Percentiles rank a stretch among this genome's conserved stretches.
Conservation (phyloP, 2,113 vertebrate genomes). For the Hyperoodon ampullatus region DNA sequence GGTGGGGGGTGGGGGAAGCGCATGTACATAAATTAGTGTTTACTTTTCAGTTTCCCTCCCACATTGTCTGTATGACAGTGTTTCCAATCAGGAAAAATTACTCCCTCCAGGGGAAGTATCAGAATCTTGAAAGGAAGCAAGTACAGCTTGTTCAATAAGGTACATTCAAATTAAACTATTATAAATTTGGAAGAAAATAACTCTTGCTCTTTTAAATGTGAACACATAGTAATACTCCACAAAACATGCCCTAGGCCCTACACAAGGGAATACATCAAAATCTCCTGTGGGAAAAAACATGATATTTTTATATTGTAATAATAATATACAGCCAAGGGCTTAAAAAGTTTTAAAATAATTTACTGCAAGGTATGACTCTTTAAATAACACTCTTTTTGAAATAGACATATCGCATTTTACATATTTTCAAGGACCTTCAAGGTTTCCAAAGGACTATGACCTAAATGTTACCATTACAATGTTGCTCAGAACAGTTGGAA, state of each 20-base stretch:
- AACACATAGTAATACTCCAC: not conserved
- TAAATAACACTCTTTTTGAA: not conserved
- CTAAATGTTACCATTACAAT: not conserved
- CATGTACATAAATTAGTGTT: not conserved
- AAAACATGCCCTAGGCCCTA: not conserved
- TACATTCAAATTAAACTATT: not conserved
- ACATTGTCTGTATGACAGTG: not conserved
- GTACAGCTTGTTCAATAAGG: not conserved
- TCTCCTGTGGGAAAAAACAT: not conserved
- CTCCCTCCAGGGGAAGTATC: not conserved
- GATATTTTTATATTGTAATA: not conserved
- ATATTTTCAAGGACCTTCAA: not conserved
- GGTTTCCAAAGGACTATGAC: not conserved
- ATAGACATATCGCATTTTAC: not conserved
- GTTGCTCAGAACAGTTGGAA: not conserved
- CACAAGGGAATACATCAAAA: not conserved
- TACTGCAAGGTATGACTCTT: not conserved
- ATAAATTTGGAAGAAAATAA: not conserved
- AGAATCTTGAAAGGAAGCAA: not conserved
- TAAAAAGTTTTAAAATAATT: slow-evolving; percentile 8
- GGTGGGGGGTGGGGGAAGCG: too few relatives aligned
- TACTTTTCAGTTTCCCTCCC: not conserved
- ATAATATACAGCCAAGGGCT: not conserved
- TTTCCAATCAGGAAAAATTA: not conserved
- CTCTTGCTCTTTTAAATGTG: not conserved